A percentile compares a stretch with the other conserved stretches of the same genome.
Evolutionary conservation across 1,140 invertebrate genomes (phyloP).

Genomic region (Macrocentrus cingulum): DNA sequence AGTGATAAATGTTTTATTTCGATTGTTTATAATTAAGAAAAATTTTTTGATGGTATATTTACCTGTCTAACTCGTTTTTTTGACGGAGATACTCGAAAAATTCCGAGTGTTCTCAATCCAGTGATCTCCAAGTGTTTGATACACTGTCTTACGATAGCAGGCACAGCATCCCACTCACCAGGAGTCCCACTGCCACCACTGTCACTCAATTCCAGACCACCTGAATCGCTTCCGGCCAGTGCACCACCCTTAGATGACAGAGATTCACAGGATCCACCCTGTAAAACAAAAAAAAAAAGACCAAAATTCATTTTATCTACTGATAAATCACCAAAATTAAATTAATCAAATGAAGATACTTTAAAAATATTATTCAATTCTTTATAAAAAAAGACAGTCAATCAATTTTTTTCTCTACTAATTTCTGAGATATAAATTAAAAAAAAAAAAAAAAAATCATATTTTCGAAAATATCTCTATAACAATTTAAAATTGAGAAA

Average conservation of each 20-base stretch:
- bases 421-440: too few species aligned
- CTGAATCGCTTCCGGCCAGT: slow-evolving; percentile 62
- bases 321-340: not conserved
- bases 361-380: not conserved
- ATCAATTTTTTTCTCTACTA: too few species aligned
- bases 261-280: slow-evolving; percentile 73
- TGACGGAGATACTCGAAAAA: slow-evolving; percentile 87
- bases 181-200: slow-evolving; percentile 46
- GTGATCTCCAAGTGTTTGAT: slow-evolving; percentile 77
- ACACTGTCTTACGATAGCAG: slow-evolving; percentile 75
- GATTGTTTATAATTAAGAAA: too few species aligned
- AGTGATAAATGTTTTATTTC: too few species aligned
- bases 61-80: slow-evolving; percentile 91
- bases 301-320: not conserved
- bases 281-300: slow-evolving; percentile 32
- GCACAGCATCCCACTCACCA: slow-evolving; percentile 61
- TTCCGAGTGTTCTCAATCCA: slow-evolving; percentile 80
- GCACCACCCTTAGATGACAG: slow-evolving; percentile 64
- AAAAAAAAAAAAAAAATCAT: too few species aligned
- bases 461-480: too few species aligned
- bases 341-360: not conserved
- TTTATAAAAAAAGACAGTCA: too few species aligned
- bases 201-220: slow-evolving; percentile 59
- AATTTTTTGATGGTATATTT: too few species aligned
- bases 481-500: too few species aligned